Evolutionary conservation across 2,797 vertebrate species (phyloP).

Genomic region (Cossypha polioptera): DNA sequence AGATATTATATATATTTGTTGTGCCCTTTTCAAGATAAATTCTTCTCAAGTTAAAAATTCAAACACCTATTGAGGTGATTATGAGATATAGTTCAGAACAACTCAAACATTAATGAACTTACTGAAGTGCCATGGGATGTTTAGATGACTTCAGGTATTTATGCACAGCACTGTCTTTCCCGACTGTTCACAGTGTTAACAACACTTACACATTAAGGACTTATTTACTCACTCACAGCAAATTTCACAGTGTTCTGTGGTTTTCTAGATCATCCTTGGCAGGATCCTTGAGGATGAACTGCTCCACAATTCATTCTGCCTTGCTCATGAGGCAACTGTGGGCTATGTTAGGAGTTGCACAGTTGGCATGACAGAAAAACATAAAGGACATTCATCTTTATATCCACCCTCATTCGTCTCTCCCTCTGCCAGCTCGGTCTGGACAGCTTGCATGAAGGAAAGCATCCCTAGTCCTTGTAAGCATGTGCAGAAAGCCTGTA

Average conservation of each 20-base stretch:
- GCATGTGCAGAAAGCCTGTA: not conserved
- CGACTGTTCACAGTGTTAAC: not conserved
- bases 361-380: not conserved
- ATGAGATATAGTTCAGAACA: not conserved
- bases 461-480: not conserved
- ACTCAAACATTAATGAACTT: not conserved
- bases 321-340: not conserved
- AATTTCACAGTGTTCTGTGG: not conserved
- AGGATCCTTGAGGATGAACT: not conserved
- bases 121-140: not conserved
- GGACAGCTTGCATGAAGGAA: not conserved
- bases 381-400: not conserved
- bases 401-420: not conserved
- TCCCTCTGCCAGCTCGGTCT: not conserved
- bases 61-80: not conserved
- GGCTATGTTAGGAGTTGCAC: not conserved
- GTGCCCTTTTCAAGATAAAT: not conserved
- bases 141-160: not conserved
- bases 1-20: rapidly evolving
- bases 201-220: not conserved
- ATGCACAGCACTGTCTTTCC: not conserved
- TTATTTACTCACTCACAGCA: not conserved
- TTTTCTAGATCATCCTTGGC: not conserved
- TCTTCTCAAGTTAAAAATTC: not conserved
- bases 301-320: not conserved